Evolutionary conservation across 2,113 vertebrate genomes (phyloP).

Genomic region (Cathartes aura): DNA sequence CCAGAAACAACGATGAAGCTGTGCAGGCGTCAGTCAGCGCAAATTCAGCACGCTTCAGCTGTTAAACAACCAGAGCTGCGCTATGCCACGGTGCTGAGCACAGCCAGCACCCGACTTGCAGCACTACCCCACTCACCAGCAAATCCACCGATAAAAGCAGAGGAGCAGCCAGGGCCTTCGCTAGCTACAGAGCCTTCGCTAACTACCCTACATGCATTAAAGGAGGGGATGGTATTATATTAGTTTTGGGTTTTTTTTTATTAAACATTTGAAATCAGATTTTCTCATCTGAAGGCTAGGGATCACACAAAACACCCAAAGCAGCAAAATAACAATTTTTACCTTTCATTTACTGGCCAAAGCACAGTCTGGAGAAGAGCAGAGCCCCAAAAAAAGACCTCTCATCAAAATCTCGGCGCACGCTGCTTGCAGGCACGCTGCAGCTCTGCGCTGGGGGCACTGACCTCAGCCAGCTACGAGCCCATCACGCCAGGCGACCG

Average conservation of each 20-base stretch:
- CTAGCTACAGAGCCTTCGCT: background rate
- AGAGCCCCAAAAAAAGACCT: background rate
- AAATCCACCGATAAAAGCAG: background rate
- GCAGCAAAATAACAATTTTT: background rate
- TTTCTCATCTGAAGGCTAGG: background rate
- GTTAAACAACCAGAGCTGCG: background rate
- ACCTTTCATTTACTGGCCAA: background rate
- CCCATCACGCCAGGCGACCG: background rate
- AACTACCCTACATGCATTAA: fast-evolving
- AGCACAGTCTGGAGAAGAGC: background rate
- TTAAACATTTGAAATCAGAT: background rate
- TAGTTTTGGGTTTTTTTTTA: background rate
- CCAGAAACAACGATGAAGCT: fast-evolving
- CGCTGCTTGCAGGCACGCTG: background rate
- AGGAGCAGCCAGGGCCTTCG: background rate
- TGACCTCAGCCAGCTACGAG: background rate
- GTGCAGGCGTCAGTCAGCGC: fast-evolving
- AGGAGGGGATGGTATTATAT: fast-evolving
- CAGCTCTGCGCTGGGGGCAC: background rate
- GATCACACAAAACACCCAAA: background rate
- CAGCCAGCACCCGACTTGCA: background rate
- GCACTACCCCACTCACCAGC: background rate
- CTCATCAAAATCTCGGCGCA: background rate
- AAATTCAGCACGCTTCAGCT: background rate
- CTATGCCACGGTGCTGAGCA: background rate